Evolutionary conservation across 2,797 vertebrate genomes (phyloP).

Genomic region (Phalanger gymnotis): DNA sequence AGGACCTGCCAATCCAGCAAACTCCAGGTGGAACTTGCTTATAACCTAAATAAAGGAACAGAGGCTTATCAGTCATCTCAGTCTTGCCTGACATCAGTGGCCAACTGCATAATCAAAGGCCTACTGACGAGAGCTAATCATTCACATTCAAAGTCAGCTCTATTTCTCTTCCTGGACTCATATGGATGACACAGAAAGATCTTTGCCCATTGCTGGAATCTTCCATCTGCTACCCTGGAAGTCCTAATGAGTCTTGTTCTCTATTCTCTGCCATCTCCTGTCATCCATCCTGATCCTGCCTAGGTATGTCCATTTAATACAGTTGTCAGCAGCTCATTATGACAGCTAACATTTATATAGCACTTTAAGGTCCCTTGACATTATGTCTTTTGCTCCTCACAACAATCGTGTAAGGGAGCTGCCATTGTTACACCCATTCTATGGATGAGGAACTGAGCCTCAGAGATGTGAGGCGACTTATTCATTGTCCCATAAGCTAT

Average conservation of each 20-base stretch:
- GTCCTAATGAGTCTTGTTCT: neutral
- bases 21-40: neutral
- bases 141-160: neutral
- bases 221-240: slow-evolving; percentile 9
- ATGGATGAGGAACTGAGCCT: neutral
- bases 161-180: neutral
- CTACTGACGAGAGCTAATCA: neutral
- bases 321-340: neutral
- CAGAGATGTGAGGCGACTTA: neutral
- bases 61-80: neutral
- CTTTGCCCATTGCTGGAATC: neutral
- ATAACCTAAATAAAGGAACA: neutral
- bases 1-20: neutral
- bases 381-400: slow-evolving; percentile 12
- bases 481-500: neutral
- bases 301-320: neutral
- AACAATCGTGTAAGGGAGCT: neutral
- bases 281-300: neutral
- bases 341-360: neutral
- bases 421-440: slow-evolving; percentile 11
- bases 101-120: neutral
- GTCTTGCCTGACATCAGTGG: neutral
- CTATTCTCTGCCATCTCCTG: neutral
- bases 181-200: neutral
- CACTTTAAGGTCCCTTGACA: neutral